These are phyloP conservation scores for Philypnodon macrostomus DNA, from an alignment of 2,797 vertebrate genomes.

Conservation along the genomic window DNA sequence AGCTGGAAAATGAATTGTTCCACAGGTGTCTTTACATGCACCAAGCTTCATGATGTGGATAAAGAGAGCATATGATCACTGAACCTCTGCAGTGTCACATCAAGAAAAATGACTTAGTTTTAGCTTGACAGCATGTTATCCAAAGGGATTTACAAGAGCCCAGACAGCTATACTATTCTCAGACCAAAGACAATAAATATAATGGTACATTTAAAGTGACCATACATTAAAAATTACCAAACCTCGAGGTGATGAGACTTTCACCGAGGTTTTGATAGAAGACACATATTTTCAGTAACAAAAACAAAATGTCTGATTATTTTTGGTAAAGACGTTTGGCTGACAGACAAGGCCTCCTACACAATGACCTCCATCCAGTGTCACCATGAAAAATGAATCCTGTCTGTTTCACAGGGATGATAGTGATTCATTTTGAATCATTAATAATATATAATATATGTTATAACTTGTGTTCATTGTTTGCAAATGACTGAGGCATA, in stretches of 20 bases:
- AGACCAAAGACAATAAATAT: conserved; percentile 22
- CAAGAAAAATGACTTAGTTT: conserved; percentile 34
- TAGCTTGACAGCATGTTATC: conserved; percentile 18
- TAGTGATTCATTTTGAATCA: too few species aligned
- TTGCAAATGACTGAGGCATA: too few species aligned
- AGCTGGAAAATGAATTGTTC: conserved; percentile 35
- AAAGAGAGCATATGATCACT: conserved; percentile 29
- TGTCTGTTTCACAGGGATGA: too few species aligned
- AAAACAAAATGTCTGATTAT: neutral
- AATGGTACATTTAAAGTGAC: conserved; percentile 31
- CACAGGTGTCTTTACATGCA: conserved; percentile 50
- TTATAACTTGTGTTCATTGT: too few species aligned
- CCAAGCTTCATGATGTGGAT: conserved; percentile 16
- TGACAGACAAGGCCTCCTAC: neutral
- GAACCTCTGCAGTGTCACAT: conserved; percentile 51
- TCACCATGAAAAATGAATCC: neutral
- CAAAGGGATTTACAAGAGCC: conserved; percentile 17
- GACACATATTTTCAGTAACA: conserved; percentile 12
- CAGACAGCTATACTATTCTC: conserved; percentile 7
- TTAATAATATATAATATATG: too few species aligned
- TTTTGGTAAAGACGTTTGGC: conserved; percentile 4
- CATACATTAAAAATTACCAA: conserved; percentile 17
- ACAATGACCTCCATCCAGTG: neutral
- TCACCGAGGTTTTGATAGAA: conserved; percentile 26
- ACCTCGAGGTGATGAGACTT: conserved; percentile 26